Conservation (phyloP, 2,113 vertebrate genomes). For the Cryptomyrus ogoouensis region DNA sequence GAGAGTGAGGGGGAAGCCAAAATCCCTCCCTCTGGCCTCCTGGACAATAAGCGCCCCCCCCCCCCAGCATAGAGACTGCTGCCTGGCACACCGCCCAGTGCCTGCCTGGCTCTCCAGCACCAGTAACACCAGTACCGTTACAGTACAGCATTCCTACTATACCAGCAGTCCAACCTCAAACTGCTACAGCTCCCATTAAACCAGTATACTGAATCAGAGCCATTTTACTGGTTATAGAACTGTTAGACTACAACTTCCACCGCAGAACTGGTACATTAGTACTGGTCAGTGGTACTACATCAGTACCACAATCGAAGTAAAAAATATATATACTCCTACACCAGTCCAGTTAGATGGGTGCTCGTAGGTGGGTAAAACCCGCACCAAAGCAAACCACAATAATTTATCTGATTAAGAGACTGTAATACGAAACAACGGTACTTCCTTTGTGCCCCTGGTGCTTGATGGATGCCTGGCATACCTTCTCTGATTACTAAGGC, state of each 20-base stretch:
- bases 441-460: background rate
- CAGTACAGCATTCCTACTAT: background rate
- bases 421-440: background rate
- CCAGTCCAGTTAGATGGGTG: background rate
- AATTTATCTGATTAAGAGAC: background rate
- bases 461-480: background rate
- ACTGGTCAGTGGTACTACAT: background rate
- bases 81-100: background rate
- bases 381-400: background rate
- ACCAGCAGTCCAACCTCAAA: background rate
- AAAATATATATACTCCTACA: background rate
- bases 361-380: background rate
- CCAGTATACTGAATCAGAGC: background rate
- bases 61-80: background rate
- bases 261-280: background rate
- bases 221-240: background rate
- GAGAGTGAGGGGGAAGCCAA: conserved; percentile 15
- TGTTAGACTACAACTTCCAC: background rate
- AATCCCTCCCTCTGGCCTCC: background rate
- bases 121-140: background rate
- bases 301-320: background rate
- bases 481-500: background rate
- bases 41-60: conserved; percentile 6
- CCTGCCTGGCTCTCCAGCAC: background rate
- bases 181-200: background rate